These are phyloP conservation scores for Trichopria drosophilae DNA, from an alignment of 2,888 invertebrate species.

Conservation along the genomic window DNA sequence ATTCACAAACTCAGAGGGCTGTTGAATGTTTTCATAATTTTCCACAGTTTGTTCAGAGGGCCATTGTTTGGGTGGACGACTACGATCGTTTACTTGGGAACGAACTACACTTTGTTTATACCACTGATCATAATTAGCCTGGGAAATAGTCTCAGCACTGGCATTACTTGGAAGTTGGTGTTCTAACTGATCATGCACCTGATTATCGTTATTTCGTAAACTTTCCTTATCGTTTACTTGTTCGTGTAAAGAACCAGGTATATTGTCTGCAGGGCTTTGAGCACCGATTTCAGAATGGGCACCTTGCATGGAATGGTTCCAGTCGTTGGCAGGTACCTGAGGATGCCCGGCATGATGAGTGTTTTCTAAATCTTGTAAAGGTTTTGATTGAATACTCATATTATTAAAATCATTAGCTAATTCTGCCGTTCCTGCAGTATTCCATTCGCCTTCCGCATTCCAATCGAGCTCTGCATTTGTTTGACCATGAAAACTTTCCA, in stretches of 20 bases:
- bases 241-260: constrained; percentile 27
- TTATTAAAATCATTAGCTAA: constrained; percentile 45
- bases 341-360: too few species aligned
- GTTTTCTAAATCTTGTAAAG: too few species aligned
- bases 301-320: constrained; percentile 33
- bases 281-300: constrained; percentile 6
- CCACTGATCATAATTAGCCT: constrained; percentile 53
- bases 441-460: constrained; percentile 40
- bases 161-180: constrained; percentile 25
- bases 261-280: constrained; percentile 25
- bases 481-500: constrained; percentile 34
- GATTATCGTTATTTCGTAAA: constrained; percentile 8
- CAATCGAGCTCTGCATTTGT: constrained; percentile 42
- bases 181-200: constrained; percentile 24
- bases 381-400: constrained; percentile 37
- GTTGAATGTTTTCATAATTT: constrained; percentile 53
- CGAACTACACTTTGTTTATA: constrained; percentile 48
- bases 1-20: constrained; percentile 51
- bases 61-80: constrained; percentile 39
- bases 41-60: constrained; percentile 48
- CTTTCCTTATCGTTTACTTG: constrained; percentile 22
- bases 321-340: constrained; percentile 16
- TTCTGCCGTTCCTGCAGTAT: constrained; percentile 37
- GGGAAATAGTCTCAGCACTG: constrained; percentile 31
- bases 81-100: constrained; percentile 41